Conservation (phyloP, 2,113 vertebrate genomes). For the Gyps fulvus region DNA sequence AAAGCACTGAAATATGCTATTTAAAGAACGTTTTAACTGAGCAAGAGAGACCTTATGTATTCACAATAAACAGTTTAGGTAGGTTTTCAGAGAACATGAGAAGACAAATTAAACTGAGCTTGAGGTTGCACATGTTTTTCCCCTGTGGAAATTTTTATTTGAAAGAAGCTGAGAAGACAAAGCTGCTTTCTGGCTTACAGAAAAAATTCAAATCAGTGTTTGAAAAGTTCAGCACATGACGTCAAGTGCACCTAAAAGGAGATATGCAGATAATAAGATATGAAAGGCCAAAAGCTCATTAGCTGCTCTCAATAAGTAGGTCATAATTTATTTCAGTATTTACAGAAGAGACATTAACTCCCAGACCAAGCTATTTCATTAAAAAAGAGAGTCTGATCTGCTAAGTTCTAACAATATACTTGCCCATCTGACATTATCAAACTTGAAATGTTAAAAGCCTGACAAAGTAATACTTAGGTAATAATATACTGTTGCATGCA, state of each 20-base stretch:
- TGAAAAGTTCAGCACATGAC: background rate
- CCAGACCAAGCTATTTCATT: background rate
- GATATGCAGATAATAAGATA: background rate
- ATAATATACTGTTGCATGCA: background rate
- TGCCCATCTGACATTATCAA: background rate
- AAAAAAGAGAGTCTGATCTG: background rate
- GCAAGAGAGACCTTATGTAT: background rate
- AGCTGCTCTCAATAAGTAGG: background rate
- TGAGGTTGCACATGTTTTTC: background rate
- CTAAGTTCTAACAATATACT: background rate
- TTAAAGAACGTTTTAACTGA: background rate
- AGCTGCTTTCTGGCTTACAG: background rate
- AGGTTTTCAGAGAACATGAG: background rate
- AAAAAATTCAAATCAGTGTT: background rate
- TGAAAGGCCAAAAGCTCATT: background rate
- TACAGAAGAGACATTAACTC: background rate
- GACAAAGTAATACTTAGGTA: background rate
- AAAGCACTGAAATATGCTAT: background rate
- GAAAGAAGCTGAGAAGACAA: background rate
- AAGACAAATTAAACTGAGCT: background rate
- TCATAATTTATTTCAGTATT: background rate
- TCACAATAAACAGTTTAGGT: background rate
- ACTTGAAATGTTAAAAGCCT: background rate
- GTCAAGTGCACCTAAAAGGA: background rate
- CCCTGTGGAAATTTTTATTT: background rate